Base-by-base conservation (phyloP, 2,797 vertebrate genomes). In the Brotogeris chrysoptera region DNA sequence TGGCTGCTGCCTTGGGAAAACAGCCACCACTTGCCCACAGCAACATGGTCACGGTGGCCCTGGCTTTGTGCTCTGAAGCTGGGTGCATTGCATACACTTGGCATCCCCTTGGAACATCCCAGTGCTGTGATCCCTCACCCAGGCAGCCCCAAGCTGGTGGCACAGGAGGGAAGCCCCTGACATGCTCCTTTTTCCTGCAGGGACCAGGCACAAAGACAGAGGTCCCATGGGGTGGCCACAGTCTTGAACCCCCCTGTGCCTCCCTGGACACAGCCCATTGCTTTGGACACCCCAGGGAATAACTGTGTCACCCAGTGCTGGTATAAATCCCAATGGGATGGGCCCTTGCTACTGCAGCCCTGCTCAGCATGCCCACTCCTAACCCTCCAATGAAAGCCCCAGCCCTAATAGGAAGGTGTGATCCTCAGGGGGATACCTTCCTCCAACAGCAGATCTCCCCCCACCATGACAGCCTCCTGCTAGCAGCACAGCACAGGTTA, bases 301-400 rank as follows among this genome's bases (percentile, higher is more conserved):
- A 0, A 3, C 30, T 2, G 0, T 1, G 7, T 7, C 39, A 36
- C 32, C 52, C 11, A 4, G 6, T 1, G 3, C 36, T 5, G 20
- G 19, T 24, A 41, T 34, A 14, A 44, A 72, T 36, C 71, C 70
- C 5, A 1, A 9, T 9, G 9, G 18, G 19, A 59, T 1, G 3
- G 55, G 18, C 7, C 32, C 59, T 52, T 0, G 0, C 39, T 28
- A 28, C 46, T 4, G 43, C n/a, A 55, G 41, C 74, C 38, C 50
- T 12, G 12, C 23, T 21, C 24, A 1, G 4, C 21, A 3, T 13
- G 8, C 16, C 36, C 6, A 11, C 28, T n/a, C 38, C 63, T 12
- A 57, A 20, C 9, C 49, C 80, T 43, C 14, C 55, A 57, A 34
- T 57, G 55, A 57, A 57, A 57, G 21, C n/a, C 55, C n/a, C 21